These are phyloP conservation scores for Sus cebifrons DNA, from an alignment of 2,797 vertebrate species.

Conservation along the genomic window DNA sequence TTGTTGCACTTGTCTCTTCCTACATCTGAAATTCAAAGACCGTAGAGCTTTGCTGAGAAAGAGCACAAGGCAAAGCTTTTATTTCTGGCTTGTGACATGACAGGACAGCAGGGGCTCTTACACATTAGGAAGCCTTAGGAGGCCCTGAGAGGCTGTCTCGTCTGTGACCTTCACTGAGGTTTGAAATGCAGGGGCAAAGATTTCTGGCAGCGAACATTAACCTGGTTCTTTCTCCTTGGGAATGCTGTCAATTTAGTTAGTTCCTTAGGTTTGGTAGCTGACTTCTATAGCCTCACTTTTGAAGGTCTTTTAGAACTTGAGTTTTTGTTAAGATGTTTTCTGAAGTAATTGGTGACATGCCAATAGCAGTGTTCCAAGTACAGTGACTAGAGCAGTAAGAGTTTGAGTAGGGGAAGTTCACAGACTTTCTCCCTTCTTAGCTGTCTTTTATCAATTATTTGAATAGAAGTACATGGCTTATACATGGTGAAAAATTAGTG, in stretches of 20 bases:
- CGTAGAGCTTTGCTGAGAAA: neutral
- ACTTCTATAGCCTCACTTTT: neutral
- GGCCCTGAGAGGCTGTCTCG: neutral
- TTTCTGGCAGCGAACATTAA: neutral
- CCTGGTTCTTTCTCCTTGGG: neutral
- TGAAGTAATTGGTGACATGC: neutral
- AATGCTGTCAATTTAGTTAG: neutral
- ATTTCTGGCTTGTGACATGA: neutral
- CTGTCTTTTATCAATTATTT: constrained; percentile 12
- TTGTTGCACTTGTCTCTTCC: neutral
- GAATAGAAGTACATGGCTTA: neutral
- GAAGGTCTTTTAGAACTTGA: neutral
- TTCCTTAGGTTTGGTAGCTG: neutral
- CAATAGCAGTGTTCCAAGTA: neutral
- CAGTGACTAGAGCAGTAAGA: neutral
- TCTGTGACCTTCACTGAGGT: neutral
- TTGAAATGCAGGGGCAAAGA: neutral
- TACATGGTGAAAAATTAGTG: neutral
- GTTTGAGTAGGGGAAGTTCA: neutral
- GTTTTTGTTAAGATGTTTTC: constrained; percentile 26
- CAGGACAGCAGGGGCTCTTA: neutral
- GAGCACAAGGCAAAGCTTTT: neutral
- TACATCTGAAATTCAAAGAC: neutral
- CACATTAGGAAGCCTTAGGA: neutral
- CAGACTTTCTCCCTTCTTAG: neutral